phyloP scores from a whole-genome alignment of 2,113 vertebrate genomes.

The Eudyptes chrysolophus region DNA sequence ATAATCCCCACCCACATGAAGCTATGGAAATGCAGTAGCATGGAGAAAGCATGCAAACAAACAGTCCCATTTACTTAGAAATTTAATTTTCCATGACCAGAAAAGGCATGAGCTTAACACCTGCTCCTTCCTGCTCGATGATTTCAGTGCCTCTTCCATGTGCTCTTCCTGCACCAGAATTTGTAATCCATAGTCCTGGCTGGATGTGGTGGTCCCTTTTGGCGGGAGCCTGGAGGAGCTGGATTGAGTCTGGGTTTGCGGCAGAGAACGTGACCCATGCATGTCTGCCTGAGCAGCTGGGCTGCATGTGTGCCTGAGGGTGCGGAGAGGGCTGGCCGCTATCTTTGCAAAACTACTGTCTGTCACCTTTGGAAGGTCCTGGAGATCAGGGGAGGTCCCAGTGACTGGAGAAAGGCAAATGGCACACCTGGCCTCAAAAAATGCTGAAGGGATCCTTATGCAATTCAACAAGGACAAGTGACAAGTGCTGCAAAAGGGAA shows the following conservation, averaged over 20 bases:
- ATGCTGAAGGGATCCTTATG: not conserved
- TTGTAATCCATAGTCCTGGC: not conserved
- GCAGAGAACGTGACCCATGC: not conserved
- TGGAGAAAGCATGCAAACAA: not conserved
- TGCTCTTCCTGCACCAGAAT: not conserved
- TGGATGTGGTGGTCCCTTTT: not conserved
- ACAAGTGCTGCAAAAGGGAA: not conserved
- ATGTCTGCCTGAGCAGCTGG: accelerated
- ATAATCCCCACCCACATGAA: not conserved
- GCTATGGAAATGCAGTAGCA: not conserved
- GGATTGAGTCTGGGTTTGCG: not conserved
- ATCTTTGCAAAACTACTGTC: not conserved
- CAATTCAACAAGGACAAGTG: not conserved
- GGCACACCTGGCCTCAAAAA: not conserved
- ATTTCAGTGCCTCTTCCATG: not conserved
- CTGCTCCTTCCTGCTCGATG: not conserved
- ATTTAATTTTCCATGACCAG: not conserved
- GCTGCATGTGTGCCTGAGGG: no score
- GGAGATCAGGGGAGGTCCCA: not conserved
- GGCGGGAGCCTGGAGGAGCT: not conserved
- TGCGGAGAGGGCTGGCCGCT: accelerated
- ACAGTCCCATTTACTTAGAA: not conserved
- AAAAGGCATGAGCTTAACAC: not conserved
- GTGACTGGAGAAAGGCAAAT: not conserved
- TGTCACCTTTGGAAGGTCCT: not conserved